Conservation (phyloP, 2,888 invertebrate genomes). For the Gortyna flavago region DNA sequence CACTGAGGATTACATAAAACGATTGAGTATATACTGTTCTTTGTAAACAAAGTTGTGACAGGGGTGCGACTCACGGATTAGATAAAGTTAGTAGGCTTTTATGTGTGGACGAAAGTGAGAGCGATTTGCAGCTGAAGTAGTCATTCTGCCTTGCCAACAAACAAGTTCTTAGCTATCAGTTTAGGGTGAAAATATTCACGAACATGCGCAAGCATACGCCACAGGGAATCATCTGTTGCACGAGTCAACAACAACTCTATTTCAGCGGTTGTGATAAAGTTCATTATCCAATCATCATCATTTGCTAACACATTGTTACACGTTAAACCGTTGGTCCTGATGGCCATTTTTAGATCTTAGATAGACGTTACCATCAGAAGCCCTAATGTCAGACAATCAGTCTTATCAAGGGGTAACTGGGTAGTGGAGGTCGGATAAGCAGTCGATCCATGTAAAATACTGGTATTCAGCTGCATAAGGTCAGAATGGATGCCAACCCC, state of each 20-base stretch:
- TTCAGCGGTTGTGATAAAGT: too few relatives aligned
- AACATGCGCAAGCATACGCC: too few relatives aligned
- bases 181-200: neutral
- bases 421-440: neutral
- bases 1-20: constrained; percentile 54
- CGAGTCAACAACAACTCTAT: too few relatives aligned
- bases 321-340: too few relatives aligned
- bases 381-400: neutral
- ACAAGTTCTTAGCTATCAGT: neutral
- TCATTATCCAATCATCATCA: too few relatives aligned
- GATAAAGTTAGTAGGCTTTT: constrained; percentile 60
- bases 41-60: constrained; percentile 65
- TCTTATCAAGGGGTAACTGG: neutral
- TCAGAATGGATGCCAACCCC: neutral
- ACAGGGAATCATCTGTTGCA: too few relatives aligned
- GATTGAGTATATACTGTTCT: constrained; percentile 53
- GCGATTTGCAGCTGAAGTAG: constrained; percentile 12
- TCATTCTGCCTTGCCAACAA: neutral
- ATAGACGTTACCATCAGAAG: neutral
- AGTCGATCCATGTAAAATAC: neutral
- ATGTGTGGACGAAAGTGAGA: constrained; percentile 7
- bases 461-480: neutral
- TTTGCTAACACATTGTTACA: too few relatives aligned
- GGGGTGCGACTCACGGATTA: constrained; percentile 59
- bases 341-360: neutral